Base-by-base conservation (phyloP, 1,140 invertebrate species). In the Lepidurus arcticus region DNA sequence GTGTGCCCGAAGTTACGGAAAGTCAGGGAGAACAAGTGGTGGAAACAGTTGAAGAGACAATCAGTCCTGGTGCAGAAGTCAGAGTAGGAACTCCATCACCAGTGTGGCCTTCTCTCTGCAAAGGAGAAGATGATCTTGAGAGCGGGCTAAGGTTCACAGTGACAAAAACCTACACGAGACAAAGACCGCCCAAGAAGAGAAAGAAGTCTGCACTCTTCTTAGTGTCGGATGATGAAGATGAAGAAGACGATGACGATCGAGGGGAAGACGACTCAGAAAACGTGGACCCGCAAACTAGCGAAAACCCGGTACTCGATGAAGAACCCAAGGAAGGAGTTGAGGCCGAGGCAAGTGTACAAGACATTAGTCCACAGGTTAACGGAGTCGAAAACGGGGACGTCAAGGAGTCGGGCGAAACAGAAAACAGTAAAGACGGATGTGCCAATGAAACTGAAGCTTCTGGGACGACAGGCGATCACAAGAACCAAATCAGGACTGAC, bases 171-270 rank as follows among this genome's bases (percentile, higher is more conserved):
- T 75, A 44, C 16, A 76, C 43, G 10, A 45, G 43, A 26, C 75
- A 76, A 43, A 9, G 47, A 5, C 24, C 43, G 75, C 43, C 26
- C 13, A 44, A 76, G 6, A 76, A 76, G 75, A n/a, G 47, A 43
- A 44, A 76, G 13, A 76, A 21, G 16, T 76, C 43, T 8, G 26
- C 53, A 4, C 13, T 65, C 1, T 65, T 65, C 53, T 7, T 65
- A 7, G 44, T 42, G 42, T 73, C 42, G 21, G 78, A 78, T 73
- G 73, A 21, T 13, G 21, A 75, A 75, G 78, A 42, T 13, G 44
- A 75, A 16, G 78, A 78, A 74, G 42, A 78, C 0, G 76, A 44
- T 47, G 77, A 78, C 16, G 77, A 77, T 11, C 44, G 73, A 24
- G 77, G 73, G 65, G 77, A 78, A 26, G 78, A 78, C 5, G 78